Evolutionary conservation across 2,888 invertebrate genomes (phyloP), one percentile per base, ranked within the genome.

Genomic region (Molanna angustata): DNA sequence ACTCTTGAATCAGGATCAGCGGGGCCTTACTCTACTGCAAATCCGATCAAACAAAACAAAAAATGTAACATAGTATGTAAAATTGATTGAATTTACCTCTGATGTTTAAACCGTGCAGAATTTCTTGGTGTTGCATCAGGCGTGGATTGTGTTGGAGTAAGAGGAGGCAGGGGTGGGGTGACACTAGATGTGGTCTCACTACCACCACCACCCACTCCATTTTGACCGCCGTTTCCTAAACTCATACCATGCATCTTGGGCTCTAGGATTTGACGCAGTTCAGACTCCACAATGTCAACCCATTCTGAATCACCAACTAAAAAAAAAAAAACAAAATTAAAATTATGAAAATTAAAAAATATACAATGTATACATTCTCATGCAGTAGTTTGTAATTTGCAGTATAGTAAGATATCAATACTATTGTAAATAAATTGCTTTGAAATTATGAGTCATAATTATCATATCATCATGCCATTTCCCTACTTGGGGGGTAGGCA

Each of bases 251-350:
- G 83, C 47, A 86, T 71, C 66, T 85, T 84, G 1, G 88, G 88
- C 64, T 88, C 88, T 58, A 89, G 68, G 64, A 89, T 89, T 67
- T 86, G 85, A 14, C 88, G 76, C 17, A 90, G 74, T 67, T 90
- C 90, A 39, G 86, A 86, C 67, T 90, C 89, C 7, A 89, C 89
- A 42, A 88, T 80, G 62, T 88, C 88, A 1, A 87, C 87, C 90
- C 90, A 90, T 69, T 89, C 88, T 21, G 86, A 82, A 63, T 88
- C 87, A 60, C 58, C 57, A 13, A 9, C 50, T 52, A 17, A 17
- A 49, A 48, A 41, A 17, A 18, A 31, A 45, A 48, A 9, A n/a
- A 22, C n/a, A n/a, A n/a, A n/a, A n/a, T n/a, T n/a, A n/a, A n/a
- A n/a, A n/a, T n/a, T n/a, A n/a, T n/a, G n/a, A n/a, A n/a, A n/a